Conservation (phyloP, 2,113 vertebrate genomes). For the Mastomys coucha region DNA sequence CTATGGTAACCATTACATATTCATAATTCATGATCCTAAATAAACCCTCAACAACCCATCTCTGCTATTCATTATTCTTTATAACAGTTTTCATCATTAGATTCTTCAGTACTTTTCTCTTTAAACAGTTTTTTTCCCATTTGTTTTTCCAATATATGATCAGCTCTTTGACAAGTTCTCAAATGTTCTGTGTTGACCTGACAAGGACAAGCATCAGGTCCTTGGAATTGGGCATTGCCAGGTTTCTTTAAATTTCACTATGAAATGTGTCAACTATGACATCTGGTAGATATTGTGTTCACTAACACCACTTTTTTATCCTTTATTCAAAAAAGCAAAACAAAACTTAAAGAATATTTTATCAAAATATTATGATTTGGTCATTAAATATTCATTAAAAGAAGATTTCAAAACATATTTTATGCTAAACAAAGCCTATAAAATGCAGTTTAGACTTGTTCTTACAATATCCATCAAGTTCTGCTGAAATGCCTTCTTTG, state of each 20-base stretch:
- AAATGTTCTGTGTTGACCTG: background rate
- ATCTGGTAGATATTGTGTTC: background rate
- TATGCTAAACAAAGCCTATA: background rate
- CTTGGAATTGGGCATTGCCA: background rate
- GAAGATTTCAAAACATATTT: conserved; percentile 29
- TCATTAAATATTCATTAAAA: background rate
- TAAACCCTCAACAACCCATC: background rate
- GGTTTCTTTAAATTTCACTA: background rate
- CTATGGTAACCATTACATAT: background rate
- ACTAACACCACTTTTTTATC: background rate
- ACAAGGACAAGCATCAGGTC: background rate
- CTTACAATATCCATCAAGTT: background rate
- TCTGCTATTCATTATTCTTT: background rate
- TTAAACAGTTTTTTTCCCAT: background rate
- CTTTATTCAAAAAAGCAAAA: background rate
- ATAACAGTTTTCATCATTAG: background rate
- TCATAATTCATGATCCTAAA: background rate
- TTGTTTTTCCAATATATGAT: background rate
- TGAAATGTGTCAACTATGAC: background rate
- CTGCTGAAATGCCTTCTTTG: background rate
- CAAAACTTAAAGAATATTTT: background rate
- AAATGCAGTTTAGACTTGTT: background rate
- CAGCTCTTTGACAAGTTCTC: background rate
- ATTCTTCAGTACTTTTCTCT: background rate
- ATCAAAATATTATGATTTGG: background rate